These are phyloP conservation scores for Anabacerthia variegaticeps DNA, from an alignment of 2,797 vertebrate genomes.

Conservation along the genomic window DNA sequence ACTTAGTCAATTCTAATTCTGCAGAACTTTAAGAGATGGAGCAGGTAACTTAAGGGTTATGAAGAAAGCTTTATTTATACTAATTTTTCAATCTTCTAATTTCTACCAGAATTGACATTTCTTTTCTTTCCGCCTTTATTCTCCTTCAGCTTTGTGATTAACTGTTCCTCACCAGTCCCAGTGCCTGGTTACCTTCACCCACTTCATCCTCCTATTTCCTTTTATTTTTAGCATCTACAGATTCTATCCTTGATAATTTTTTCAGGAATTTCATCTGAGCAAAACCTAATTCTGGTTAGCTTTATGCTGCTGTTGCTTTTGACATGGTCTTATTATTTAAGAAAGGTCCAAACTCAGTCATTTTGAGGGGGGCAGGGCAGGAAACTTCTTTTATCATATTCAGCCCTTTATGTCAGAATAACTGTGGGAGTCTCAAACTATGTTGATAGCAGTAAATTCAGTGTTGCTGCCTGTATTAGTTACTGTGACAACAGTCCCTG, in stretches of 20 bases:
- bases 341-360: neutral
- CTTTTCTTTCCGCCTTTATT: constrained; percentile 15
- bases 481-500: neutral
- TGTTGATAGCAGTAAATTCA: neutral
- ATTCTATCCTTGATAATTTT: neutral
- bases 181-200: neutral
- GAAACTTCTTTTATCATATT: neutral
- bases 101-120: neutral
- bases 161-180: neutral
- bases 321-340: neutral
- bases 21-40: neutral
- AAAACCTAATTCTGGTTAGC: neutral
- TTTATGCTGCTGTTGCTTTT: constrained; percentile 8
- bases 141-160: constrained; percentile 11
- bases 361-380: neutral
- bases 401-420: neutral
- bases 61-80: neutral
- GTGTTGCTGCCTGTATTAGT: neutral
- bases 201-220: neutral
- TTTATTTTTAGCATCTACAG: constrained; percentile 37
- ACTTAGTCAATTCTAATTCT: neutral
- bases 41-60: neutral
- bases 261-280: neutral
- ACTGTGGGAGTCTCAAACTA: neutral
- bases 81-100: neutral